Evolutionary conservation across 2,797 vertebrate species (phyloP).

Genomic region (Petrocephalus schoutedeni): DNA sequence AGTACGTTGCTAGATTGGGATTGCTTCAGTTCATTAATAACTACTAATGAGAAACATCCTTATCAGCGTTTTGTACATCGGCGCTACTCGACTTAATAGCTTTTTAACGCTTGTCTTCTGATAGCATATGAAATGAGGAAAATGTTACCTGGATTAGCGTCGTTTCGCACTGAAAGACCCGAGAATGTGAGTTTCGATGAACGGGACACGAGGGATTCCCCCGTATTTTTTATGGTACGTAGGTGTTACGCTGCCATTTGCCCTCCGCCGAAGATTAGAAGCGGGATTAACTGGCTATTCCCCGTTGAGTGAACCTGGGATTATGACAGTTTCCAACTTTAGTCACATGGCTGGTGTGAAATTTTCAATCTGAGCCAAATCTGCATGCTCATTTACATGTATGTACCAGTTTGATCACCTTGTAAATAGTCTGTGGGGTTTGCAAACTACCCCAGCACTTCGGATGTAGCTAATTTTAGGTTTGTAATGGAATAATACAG

Average conservation of each 20-base stretch:
- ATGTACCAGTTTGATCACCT: too few relatives aligned
- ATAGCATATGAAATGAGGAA: neutral
- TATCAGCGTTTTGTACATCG: neutral
- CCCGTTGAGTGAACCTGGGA: neutral
- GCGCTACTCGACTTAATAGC: neutral
- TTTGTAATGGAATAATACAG: too few relatives aligned
- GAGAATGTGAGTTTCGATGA: neutral
- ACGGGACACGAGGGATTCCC: neutral
- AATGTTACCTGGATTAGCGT: neutral
- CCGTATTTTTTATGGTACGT: neutral
- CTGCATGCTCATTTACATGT: too few relatives aligned
- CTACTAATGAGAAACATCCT: neutral
- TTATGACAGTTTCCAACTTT: neutral
- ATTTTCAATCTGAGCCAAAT: too few relatives aligned
- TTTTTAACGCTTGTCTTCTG: neutral
- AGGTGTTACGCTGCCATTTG: neutral
- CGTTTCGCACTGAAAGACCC: neutral
- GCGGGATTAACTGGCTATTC: neutral
- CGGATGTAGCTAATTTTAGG: too few relatives aligned
- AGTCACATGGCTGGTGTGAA: too few relatives aligned
- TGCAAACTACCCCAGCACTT: too few relatives aligned
- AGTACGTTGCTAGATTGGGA: neutral
- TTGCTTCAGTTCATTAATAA: constrained; percentile 23
- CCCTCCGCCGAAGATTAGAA: neutral
- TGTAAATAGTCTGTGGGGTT: too few relatives aligned